Percentiles rank a stretch among this genome's conserved stretches.
Evolutionary conservation across 2,113 vertebrate species (phyloP).

Genomic region (Prochilodus magdalenae): DNA sequence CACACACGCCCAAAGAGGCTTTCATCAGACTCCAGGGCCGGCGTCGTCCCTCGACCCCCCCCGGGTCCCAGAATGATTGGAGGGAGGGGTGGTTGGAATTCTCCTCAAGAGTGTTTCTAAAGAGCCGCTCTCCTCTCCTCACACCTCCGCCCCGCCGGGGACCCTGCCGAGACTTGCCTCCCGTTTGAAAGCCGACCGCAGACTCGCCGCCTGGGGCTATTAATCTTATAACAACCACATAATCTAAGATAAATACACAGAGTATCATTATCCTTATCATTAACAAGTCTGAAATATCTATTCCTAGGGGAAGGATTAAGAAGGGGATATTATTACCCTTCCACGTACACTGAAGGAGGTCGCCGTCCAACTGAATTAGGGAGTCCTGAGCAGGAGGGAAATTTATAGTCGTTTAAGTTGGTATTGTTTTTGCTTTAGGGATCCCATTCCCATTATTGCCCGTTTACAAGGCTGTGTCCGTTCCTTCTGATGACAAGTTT

Average conservation of each 20-base stretch:
- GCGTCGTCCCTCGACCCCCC: slow-evolving; percentile 75
- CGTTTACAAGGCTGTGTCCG: not conserved
- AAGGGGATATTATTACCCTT: slow-evolving; percentile 46
- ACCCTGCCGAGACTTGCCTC: slow-evolving; percentile 89
- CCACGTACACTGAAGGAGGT: slow-evolving; percentile 17
- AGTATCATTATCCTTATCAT: slow-evolving; percentile 84
- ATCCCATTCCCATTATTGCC: not conserved
- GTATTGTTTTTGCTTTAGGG: not conserved
- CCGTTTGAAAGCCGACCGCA: slow-evolving; percentile 85
- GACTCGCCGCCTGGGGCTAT: slow-evolving; percentile 84
- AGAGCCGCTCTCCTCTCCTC: slow-evolving; percentile 83
- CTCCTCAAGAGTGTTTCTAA: slow-evolving; percentile 77
- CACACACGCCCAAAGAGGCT: slow-evolving; percentile 75
- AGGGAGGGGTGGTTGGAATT: slow-evolving; percentile 81
- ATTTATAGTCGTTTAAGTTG: slow-evolving; percentile 16
- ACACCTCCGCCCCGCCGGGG: slow-evolving; percentile 78
- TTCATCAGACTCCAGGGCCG: slow-evolving; percentile 84
- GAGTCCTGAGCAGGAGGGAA: not conserved
- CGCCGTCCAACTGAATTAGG: slow-evolving; percentile 25
- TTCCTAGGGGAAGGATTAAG: slow-evolving; percentile 58
- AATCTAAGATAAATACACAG: slow-evolving; percentile 85
- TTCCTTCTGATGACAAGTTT: not conserved
- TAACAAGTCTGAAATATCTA: slow-evolving; percentile 63
- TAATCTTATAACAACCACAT: slow-evolving; percentile 86
- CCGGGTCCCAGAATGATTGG: not conserved